Percentiles rank a stretch among this genome's conserved stretches.
phyloP scores from a whole-genome alignment of 2,888 invertebrate species.

The Clostera curtula region DNA sequence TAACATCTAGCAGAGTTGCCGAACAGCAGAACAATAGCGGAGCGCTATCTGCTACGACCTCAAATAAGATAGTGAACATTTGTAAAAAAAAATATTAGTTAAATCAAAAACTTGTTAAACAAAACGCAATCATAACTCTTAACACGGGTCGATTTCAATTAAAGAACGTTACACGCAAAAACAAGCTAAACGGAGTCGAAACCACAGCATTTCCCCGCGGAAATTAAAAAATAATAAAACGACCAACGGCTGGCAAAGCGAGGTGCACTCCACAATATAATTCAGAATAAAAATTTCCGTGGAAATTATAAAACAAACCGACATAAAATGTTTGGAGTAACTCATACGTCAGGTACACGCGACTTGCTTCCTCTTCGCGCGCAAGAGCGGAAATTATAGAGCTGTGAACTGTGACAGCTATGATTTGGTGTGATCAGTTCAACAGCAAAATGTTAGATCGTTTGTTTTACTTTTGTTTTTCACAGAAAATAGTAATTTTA shows the following conservation, averaged over 20 bases:
- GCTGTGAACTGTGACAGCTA: conserved; percentile 17
- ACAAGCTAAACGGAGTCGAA: conserved; percentile 3
- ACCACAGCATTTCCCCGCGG: conserved; percentile 6
- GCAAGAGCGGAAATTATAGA: conserved; percentile 28
- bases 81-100: too few species aligned
- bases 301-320: conserved; percentile 59
- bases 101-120: too few species aligned
- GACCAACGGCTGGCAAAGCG: conserved; percentile 6
- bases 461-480: too few species aligned
- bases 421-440: conserved; percentile 7
- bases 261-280: conserved; percentile 22
- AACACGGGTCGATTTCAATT: not conserved
- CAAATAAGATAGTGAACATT: too few species aligned
- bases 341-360: conserved; percentile 49
- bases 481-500: too few species aligned
- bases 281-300: conserved; percentile 35
- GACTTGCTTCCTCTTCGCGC: conserved; percentile 54
- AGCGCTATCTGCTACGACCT: too few species aligned
- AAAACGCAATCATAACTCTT: not conserved
- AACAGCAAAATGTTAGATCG: too few species aligned
- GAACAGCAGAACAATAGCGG: too few species aligned
- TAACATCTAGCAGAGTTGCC: too few species aligned
- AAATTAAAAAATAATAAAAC: conserved; percentile 15
- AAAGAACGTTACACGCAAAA: not conserved
- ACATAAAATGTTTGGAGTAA: conserved; percentile 56